Conservation (phyloP, 2,797 vertebrate species). For the Adelosebastes latens region DNA sequence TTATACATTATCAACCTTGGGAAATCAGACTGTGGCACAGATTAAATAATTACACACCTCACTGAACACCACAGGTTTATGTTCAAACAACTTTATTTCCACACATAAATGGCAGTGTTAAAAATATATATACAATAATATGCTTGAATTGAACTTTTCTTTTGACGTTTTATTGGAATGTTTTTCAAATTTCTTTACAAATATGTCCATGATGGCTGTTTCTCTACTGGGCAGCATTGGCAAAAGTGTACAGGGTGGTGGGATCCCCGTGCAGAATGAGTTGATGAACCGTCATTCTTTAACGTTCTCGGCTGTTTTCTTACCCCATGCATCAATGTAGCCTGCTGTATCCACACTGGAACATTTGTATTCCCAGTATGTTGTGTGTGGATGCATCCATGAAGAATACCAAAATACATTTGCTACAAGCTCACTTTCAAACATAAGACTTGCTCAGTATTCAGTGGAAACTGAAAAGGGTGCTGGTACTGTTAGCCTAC, state of each 20-base stretch:
- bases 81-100: slow-evolving; percentile 62
- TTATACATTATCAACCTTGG: neutral
- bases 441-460: slow-evolving; percentile 13
- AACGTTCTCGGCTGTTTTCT: neutral
- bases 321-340: neutral
- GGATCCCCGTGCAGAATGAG: neutral
- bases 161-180: slow-evolving; percentile 62
- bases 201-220: slow-evolving; percentile 11
- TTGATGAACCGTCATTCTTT: neutral
- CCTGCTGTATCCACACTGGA: slow-evolving; percentile 19
- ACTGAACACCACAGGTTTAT: neutral
- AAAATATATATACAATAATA: slow-evolving; percentile 30
- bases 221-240: slow-evolving; percentile 9
- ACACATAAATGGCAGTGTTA: slow-evolving; percentile 31
- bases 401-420: slow-evolving; percentile 9
- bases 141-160: slow-evolving; percentile 31
- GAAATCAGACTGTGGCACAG: neutral
- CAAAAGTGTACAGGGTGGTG: neutral
- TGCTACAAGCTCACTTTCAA: slow-evolving; percentile 5
- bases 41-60: neutral
- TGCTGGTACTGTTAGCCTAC: neutral
- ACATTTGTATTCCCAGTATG: slow-evolving; percentile 13
- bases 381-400: neutral
- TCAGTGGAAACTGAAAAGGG: slow-evolving; percentile 5
- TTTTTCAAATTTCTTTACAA: slow-evolving; percentile 50